These are phyloP conservation scores for Tragulus kanchil DNA, from an alignment of 2,113 vertebrate species.

Conservation along the genomic window DNA sequence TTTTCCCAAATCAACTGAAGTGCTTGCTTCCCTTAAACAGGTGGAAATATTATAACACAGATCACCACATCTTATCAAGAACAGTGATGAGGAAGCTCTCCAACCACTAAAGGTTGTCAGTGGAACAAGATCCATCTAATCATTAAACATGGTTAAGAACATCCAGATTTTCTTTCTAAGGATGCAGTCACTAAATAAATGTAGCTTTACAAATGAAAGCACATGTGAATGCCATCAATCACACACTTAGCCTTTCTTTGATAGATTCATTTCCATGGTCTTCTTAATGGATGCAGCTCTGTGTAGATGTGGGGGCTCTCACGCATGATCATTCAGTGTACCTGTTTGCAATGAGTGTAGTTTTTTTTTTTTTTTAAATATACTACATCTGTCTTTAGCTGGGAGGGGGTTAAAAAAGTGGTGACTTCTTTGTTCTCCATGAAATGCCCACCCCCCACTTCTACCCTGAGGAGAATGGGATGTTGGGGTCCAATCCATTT, in stretches of 20 bases:
- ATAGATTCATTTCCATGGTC: conserved; percentile 71
- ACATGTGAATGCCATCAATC: conserved; percentile 70
- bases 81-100: conserved; percentile 9
- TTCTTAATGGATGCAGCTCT: conserved; percentile 66
- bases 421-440: conserved; percentile 78
- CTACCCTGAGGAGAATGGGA: conserved; percentile 38
- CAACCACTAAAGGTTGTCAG: background rate
- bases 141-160: no score
- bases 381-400: conserved; percentile 42
- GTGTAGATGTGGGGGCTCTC: conserved; percentile 26
- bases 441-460: background rate
- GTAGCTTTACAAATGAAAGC: conserved; percentile 77
- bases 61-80: background rate
- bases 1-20: background rate
- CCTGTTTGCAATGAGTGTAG: conserved; percentile 34
- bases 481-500: conserved; percentile 64
- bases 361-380: background rate
- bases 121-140: background rate
- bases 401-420: background rate
- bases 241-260: conserved; percentile 68
- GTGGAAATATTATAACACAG: conserved; percentile 39
- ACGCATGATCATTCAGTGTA: conserved; percentile 26
- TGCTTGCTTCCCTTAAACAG: conserved; percentile 1
- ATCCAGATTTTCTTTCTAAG: conserved; percentile 74
- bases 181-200: conserved; percentile 69